These are phyloP conservation scores for Rhinatrema bivittatum DNA, from an alignment of 2,797 vertebrate genomes.

Conservation along the genomic window DNA sequence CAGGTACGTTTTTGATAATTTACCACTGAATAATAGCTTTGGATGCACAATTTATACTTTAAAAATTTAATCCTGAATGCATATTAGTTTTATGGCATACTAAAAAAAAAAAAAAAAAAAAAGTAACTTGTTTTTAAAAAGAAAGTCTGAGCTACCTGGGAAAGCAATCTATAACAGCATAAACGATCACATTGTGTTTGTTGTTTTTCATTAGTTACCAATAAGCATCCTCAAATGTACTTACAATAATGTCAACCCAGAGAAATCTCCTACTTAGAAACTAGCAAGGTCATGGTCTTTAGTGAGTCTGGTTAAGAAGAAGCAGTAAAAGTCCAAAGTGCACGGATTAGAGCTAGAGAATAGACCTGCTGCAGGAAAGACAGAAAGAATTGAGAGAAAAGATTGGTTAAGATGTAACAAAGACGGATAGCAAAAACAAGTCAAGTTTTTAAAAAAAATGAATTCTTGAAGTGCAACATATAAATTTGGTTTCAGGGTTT, in stretches of 20 bases:
- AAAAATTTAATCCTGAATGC: no score
- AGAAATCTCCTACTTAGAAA: constrained; percentile 60
- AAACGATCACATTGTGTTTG: background rate
- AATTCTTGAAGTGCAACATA: no score
- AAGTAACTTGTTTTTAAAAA: constrained; percentile 17
- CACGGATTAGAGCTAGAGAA: constrained; percentile 53
- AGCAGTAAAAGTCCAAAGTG: constrained; percentile 59
- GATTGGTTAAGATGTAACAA: constrained; percentile 36
- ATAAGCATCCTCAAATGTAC: constrained; percentile 46
- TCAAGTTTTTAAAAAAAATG: no score
- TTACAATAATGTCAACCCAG: constrained; percentile 55
- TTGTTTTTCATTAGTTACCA: constrained; percentile 18
- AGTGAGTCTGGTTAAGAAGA: constrained; percentile 57
- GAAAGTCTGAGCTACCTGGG: no score
- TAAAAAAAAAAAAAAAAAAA: constrained; percentile 11
- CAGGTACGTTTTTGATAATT: no score
- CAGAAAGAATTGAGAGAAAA: constrained; percentile 47
- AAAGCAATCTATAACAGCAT: background rate
- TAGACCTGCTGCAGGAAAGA: constrained; percentile 60
- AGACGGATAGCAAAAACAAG: constrained; percentile 30
- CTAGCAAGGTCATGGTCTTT: constrained; percentile 53
- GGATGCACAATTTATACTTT: no score
- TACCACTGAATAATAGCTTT: no score
- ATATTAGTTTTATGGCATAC: constrained; percentile 3
- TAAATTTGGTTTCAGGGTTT: background rate